A percentile compares a stretch with the other conserved stretches of the same genome.
These are phyloP conservation scores for Dendroctonus valens DNA, from an alignment of 1,140 invertebrate species.

Conservation along the genomic window DNA sequence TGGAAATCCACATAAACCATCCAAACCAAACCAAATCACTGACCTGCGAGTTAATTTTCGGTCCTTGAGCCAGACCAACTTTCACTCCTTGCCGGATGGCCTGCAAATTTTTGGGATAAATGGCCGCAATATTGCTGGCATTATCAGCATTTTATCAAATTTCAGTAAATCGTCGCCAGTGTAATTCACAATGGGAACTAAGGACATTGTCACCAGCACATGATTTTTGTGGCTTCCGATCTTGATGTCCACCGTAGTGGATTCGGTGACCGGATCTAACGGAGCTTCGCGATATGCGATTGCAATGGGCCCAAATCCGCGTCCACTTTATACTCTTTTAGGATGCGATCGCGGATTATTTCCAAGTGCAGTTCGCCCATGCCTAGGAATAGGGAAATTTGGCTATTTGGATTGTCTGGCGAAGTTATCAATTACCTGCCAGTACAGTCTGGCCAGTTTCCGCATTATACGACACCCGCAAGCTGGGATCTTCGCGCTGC, in stretches of 20 bases:
- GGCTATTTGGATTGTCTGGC: conserved; percentile 3
- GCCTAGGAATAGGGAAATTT: conserved; percentile 43
- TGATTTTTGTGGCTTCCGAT: conserved; percentile 61
- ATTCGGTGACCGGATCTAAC: conserved; percentile 53
- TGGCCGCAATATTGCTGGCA: conserved; percentile 60
- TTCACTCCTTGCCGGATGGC: conserved; percentile 63
- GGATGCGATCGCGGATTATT: conserved; percentile 85
- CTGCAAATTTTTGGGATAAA: conserved; percentile 60
- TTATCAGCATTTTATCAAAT: conserved; percentile 66
- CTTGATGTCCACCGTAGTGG: conserved; percentile 61
- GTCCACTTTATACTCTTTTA: conserved; percentile 88
- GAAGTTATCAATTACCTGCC: conserved; percentile 54
- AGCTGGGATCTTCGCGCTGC: conserved; percentile 90
- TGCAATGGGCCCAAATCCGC: conserved; percentile 91
- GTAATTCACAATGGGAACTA: conserved; percentile 50
- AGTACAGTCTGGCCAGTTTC: conserved; percentile 87
- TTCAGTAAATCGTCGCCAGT: conserved; percentile 50
- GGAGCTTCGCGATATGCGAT: conserved; percentile 90
- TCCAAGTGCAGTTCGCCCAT: conserved; percentile 99
- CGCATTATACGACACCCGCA: conserved; percentile 71
- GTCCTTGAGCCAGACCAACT: conserved; percentile 66
- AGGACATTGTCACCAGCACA: conserved; percentile 60
- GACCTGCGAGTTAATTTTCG: conserved; percentile 70
- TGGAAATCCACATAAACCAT: background rate
- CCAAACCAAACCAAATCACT: conserved; percentile 19